These are phyloP conservation scores for Sipha maydis DNA, from an alignment of 2,888 invertebrate genomes.

Conservation along the genomic window DNA sequence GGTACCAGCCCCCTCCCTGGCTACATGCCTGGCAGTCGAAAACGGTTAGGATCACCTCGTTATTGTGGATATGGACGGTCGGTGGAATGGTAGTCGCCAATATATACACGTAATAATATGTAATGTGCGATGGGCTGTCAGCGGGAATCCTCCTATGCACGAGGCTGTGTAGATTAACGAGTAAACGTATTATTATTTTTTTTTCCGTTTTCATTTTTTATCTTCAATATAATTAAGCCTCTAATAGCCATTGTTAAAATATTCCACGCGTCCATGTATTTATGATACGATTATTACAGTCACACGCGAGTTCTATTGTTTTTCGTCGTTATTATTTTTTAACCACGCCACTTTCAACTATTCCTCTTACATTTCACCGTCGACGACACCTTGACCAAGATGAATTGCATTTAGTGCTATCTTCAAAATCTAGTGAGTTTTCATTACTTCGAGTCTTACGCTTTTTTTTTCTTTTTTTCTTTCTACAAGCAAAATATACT, in stretches of 20 bases:
- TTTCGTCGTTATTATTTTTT: constrained; percentile 36
- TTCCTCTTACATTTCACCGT: constrained; percentile 33
- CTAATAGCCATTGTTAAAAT: constrained; percentile 56
- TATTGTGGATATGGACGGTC: neutral
- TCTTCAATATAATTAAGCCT: constrained; percentile 23
- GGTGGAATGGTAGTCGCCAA: neutral
- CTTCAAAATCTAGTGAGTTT: constrained; percentile 5
- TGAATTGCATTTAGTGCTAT: constrained; percentile 24
- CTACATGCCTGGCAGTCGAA: neutral
- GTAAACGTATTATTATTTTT: constrained; percentile 11
- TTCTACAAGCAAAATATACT: neutral
- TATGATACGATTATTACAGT: neutral
- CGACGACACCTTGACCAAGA: constrained; percentile 41
- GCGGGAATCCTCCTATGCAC: constrained; percentile 18
- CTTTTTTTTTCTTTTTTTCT: neutral
- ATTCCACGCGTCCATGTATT: neutral
- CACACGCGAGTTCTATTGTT: constrained; percentile 26
- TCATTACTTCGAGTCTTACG: constrained; percentile 10
- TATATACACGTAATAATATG: neutral
- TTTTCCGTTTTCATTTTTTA: constrained; percentile 1
- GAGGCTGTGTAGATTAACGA: neutral
- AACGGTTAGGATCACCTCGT: neutral
- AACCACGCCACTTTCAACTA: constrained; percentile 7
- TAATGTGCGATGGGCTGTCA: neutral
- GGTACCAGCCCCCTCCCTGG: no score